Conservation (phyloP, 2,113 vertebrate species). For the Prionailurus viverrinus region DNA sequence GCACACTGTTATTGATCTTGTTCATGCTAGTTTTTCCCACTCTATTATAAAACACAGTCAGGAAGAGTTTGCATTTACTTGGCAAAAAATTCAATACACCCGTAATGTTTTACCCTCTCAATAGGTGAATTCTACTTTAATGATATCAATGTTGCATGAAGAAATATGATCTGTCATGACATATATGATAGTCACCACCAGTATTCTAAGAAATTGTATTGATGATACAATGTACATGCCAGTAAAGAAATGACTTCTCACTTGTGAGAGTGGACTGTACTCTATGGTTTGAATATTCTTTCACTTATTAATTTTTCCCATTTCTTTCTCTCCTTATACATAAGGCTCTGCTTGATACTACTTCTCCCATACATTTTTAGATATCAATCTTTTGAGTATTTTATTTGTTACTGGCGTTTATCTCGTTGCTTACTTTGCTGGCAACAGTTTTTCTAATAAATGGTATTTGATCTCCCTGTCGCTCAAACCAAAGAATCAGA, state of each 20-base stretch:
- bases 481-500: background rate
- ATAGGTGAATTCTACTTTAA: background rate
- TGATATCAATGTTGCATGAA: background rate
- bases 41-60: background rate
- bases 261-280: background rate
- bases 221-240: background rate
- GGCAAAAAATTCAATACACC: background rate
- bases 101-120: background rate
- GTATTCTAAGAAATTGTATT: background rate
- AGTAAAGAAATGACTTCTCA: background rate
- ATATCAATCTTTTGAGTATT: background rate
- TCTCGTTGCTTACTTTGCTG: background rate
- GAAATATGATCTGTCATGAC: background rate
- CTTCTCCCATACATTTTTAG: background rate
- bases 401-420: background rate
- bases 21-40: background rate
- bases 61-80: background rate
- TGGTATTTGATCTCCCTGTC: background rate
- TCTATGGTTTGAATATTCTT: too few relatives aligned
- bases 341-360: too few relatives aligned
- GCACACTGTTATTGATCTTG: background rate
- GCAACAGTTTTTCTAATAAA: background rate
- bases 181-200: background rate
- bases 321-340: background rate
- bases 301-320: background rate